Evolutionary conservation across 37 sponge, comb jelly and placozoan species (phyloP).

Genomic region (Trichoplax adhaerens): DNA sequence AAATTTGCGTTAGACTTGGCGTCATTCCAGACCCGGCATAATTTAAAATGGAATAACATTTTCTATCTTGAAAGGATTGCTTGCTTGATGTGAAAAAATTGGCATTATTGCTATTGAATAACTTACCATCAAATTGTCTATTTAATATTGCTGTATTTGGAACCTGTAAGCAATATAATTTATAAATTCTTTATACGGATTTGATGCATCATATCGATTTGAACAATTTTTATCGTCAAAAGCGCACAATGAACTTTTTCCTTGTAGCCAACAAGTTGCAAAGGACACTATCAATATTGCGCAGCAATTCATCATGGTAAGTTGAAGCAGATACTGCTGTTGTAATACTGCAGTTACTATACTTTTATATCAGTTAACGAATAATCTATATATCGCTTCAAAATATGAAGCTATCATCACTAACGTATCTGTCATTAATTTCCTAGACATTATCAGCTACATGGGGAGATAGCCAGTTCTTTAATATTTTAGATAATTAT

Average conservation of each 20-base stretch:
- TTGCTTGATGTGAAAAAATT: slow-evolving; percentile 55
- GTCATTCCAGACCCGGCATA: no score
- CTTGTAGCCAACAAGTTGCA: slow-evolving; percentile 37
- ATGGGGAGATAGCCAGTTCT: slow-evolving; percentile 59
- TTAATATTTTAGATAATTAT: slow-evolving; percentile 52
- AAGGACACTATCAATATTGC: slow-evolving; percentile 59
- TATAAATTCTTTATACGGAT: not conserved
- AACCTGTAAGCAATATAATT: slow-evolving; percentile 20
- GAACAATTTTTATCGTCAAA: not conserved
- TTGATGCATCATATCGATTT: not conserved
- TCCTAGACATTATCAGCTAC: no score
- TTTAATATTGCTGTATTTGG: slow-evolving; percentile 73
- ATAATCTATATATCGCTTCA: no score
- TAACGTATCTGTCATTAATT: not conserved
- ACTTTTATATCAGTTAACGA: no score
- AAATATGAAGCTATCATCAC: not conserved
- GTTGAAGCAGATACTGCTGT: not conserved
- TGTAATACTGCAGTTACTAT: no score
- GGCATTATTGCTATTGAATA: slow-evolving; percentile 50
- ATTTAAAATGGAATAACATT: no score
- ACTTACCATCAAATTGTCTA: slow-evolving; percentile 53
- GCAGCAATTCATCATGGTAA: slow-evolving; percentile 41
- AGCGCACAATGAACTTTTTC: slow-evolving; percentile 58
- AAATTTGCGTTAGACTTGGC: no score
- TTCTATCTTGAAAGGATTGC: not conserved